Conservation (phyloP, 2,113 vertebrate genomes). For the Chrysemys picta region DNA sequence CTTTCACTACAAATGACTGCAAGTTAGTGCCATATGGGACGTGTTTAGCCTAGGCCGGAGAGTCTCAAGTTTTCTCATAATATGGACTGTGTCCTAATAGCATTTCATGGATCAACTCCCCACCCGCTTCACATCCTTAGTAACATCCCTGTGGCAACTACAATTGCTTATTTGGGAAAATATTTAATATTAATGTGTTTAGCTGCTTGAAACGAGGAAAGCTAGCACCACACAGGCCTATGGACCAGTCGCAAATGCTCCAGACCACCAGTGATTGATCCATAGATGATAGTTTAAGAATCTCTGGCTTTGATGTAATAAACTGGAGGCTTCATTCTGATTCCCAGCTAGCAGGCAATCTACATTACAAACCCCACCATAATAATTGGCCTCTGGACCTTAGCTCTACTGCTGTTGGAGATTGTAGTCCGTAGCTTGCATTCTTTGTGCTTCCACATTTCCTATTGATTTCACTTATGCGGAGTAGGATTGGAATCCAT, state of each 20-base stretch:
- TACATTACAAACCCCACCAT: background rate
- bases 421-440: background rate
- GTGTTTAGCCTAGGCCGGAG: background rate
- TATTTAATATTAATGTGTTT: background rate
- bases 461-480: background rate
- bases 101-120: background rate
- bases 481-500: background rate
- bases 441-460: background rate
- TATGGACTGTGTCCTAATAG: background rate
- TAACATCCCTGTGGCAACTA: background rate
- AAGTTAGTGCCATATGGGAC: background rate
- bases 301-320: background rate
- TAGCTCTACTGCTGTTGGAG: background rate
- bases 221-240: background rate
- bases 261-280: background rate
- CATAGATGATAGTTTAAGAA: background rate
- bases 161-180: background rate
- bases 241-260: background rate
- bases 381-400: background rate
- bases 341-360: background rate
- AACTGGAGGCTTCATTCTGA: background rate
- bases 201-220: background rate
- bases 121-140: background rate
- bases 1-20: background rate
- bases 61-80: background rate